A percentile compares a stretch with the other conserved stretches of the same genome.
Conservation (phyloP, 2,888 invertebrate genomes). For the Platycnemis pennipes region DNA sequence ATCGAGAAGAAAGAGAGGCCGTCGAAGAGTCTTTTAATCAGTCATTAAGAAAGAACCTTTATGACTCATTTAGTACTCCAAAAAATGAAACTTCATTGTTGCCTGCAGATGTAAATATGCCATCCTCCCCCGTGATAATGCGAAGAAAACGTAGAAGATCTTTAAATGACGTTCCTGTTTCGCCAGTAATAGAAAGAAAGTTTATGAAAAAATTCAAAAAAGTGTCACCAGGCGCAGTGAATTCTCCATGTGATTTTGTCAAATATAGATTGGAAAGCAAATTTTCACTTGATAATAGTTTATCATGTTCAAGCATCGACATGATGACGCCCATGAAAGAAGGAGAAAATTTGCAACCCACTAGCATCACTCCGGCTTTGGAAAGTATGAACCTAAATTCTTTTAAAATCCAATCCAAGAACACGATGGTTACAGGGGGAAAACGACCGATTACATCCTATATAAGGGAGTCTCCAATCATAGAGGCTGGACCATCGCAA, state of each 20-base stretch:
- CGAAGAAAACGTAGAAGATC: conserved; percentile 34
- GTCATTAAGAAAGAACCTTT: not conserved
- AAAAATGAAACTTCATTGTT: conserved; percentile 25
- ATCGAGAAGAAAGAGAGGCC: not conserved
- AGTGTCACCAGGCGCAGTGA: not conserved
- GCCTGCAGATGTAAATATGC: conserved; percentile 34
- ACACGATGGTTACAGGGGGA: not conserved
- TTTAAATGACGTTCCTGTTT: not conserved
- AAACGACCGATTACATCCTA: not conserved
- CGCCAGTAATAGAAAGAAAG: conserved; percentile 50
- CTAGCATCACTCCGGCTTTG: conserved; percentile 20
- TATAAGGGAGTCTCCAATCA: not conserved
- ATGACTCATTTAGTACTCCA: not conserved
- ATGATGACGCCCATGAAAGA: conserved; percentile 20
- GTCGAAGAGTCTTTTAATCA: not conserved
- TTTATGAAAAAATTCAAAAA: conserved; percentile 28
- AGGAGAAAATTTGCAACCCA: not conserved
- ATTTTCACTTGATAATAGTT: not conserved
- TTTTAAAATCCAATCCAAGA: not conserved
- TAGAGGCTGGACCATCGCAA: conserved; percentile 8
- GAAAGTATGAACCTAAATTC: conserved; percentile 44
- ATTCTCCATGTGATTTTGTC: not conserved
- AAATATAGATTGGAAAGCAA: not conserved
- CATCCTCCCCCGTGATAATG: conserved; percentile 43
- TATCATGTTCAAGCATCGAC: not conserved